These are phyloP conservation scores for Girardinus metallicus DNA, from an alignment of 2,797 vertebrate genomes.

Conservation along the genomic window DNA sequence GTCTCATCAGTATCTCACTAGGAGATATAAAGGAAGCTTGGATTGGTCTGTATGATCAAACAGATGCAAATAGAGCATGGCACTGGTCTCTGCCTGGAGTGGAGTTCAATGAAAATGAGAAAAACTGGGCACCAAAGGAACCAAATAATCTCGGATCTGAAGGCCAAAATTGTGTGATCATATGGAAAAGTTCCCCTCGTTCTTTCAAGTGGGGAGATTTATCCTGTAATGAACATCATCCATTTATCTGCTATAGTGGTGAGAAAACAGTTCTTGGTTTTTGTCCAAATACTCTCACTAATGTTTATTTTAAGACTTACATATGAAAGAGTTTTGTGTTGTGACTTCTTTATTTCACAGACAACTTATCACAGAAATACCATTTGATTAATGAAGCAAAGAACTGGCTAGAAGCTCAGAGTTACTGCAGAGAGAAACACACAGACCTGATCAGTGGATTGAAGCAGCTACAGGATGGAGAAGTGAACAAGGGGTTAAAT, in stretches of 20 bases:
- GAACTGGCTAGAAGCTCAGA: neutral
- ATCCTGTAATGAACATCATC: rapidly evolving
- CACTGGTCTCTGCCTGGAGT: conserved; percentile 45
- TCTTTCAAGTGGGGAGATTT: rapidly evolving
- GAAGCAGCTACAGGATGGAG: neutral
- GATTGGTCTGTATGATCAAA: conserved; percentile 31
- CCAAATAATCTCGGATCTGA: neutral
- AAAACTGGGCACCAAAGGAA: rapidly evolving
- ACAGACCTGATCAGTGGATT: conserved; percentile 54
- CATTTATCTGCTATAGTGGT: neutral
- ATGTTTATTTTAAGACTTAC: neutral
- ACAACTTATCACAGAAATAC: neutral
- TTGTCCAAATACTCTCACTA: neutral
- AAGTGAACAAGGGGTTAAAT: neutral
- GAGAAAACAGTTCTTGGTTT: neutral
- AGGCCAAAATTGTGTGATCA: neutral
- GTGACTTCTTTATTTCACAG: neutral
- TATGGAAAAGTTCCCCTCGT: rapidly evolving
- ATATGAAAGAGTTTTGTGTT: neutral
- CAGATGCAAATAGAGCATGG: neutral
- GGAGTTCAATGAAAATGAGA: rapidly evolving
- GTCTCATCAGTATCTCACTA: neutral
- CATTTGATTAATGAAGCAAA: rapidly evolving
- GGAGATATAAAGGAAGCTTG: conserved; percentile 23
- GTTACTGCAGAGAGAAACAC: rapidly evolving